Evolutionary conservation across 2,797 vertebrate genomes (phyloP).

Genomic region (Micromesistius poutassou): DNA sequence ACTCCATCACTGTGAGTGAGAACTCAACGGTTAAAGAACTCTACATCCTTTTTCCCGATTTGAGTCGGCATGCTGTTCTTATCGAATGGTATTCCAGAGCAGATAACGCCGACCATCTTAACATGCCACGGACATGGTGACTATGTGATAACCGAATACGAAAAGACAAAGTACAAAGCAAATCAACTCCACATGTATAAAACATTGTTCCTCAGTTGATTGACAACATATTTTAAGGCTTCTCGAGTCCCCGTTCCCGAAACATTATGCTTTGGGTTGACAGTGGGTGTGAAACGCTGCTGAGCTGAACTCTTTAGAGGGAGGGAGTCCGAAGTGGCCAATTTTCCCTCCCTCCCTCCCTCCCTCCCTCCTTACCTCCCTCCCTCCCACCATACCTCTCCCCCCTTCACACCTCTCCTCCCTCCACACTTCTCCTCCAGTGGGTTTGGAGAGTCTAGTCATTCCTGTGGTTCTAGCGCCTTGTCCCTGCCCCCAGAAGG

Average conservation of each 20-base stretch:
- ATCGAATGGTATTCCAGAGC: not conserved
- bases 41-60: not conserved
- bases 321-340: slow-evolving; percentile 49
- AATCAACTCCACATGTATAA: not conserved
- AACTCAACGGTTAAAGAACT: not conserved
- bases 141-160: not conserved
- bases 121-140: not conserved
- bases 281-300: slow-evolving; percentile 37
- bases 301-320: slow-evolving; percentile 68
- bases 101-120: not conserved
- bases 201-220: too few relatives aligned
- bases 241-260: not conserved
- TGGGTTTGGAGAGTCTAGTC: slow-evolving; percentile 54
- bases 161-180: not conserved
- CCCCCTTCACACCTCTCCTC: not conserved
- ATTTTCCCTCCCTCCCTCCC: too few relatives aligned
- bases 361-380: too few relatives aligned
- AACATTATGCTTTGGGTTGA: not conserved
- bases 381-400: not conserved
- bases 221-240: not conserved
- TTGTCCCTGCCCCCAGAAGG: slow-evolving; percentile 56
- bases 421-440: not conserved
- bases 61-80: not conserved
- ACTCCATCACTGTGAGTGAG: not conserved
- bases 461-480: slow-evolving; percentile 66